Evolutionary conservation across 2,797 vertebrate genomes (phyloP), one percentile per base, ranked within the genome.

Genomic region (Bufotes viridis): DNA sequence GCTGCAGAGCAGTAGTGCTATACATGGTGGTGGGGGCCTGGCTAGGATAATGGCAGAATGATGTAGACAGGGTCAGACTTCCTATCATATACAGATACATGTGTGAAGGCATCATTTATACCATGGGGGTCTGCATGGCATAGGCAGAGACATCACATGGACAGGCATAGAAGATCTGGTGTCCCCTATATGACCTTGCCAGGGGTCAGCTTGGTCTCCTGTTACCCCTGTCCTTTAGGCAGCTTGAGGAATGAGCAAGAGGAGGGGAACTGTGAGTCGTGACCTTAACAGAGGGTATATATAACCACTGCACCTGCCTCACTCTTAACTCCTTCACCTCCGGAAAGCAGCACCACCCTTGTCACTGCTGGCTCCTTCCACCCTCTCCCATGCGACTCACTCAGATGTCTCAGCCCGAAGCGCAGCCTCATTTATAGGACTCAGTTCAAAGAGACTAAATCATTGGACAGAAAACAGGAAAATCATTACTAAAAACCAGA

Each of bases 251-350:
- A 87, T 79, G 80, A 79, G 55, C 53, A n/a, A 9, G 72, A 60
- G 75, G 57, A 49, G 15, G 34, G 79, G 70, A 51, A 0, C 29
- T 51, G 17, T 2, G 9, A 24, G 34, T 34, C n/a, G 3, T 82
- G 87, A 88, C 87, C 87, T 88, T 88, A 72, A 72, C 67, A 55
- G 7, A 10, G 24, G 61, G 72, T 79, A 87, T 61, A 80, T 87
- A 84, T 87, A 89, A 57, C 81, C 34, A 2, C 58, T 70, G 87
- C 87, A 88, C 74, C 87, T 88, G 87, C 87, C 81, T 57, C 22
- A 4, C 61, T 20, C 63, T 49, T 60, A 79, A 69, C 87, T 53
- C 24, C 53, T 34, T 42, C 85, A 57, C 76, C 11, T 18, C 60
- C 57, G 7, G 3, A 12, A 2, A 14, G 12, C 22, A 26, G 6